Percentiles rank a stretch among this genome's conserved stretches.
phyloP scores from a whole-genome alignment of 2,888 invertebrate genomes.

The Cephalotes varians region DNA sequence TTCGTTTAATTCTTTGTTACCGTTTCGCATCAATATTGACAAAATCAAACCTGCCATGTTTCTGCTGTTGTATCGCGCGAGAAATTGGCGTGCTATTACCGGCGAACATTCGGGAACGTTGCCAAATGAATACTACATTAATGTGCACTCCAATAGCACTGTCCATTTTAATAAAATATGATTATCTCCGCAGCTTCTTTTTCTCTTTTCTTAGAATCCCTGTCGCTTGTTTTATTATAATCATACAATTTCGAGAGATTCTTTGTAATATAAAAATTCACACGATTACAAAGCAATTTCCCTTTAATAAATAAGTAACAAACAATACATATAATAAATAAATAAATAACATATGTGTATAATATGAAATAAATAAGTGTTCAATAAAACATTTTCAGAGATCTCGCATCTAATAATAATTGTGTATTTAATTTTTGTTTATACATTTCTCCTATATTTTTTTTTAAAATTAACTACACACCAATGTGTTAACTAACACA shows the following conservation, averaged over 20 bases:
- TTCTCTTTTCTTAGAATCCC: not conserved
- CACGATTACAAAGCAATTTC: not conserved
- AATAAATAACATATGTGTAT: no score
- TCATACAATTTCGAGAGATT: not conserved
- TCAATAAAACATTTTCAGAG: no score
- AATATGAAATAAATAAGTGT: no score
- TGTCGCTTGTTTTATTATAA: not conserved
- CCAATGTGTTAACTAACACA: no score
- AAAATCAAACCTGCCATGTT: slow-evolving; percentile 18
- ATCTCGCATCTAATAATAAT: not conserved
- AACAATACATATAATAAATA: no score
- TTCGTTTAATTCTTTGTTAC: slow-evolving; percentile 17
- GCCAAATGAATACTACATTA: slow-evolving; percentile 11
- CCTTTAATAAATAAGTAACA: not conserved
- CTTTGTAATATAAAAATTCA: not conserved
- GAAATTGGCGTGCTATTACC: slow-evolving; percentile 15
- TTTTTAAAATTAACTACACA: no score
- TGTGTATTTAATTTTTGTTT: no score
- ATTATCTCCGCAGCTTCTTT: not conserved
- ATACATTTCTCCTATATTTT: no score
- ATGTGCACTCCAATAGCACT: not conserved
- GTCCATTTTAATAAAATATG: slow-evolving; percentile 9
- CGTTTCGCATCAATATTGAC: slow-evolving; percentile 34
- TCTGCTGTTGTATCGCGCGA: not conserved
- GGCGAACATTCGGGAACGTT: not conserved